A percentile compares a stretch with the other conserved stretches of the same genome.
Evolutionary conservation across 92 coral and sea anemone species (phyloP).

Genomic region (Pocillopora meandrina): DNA sequence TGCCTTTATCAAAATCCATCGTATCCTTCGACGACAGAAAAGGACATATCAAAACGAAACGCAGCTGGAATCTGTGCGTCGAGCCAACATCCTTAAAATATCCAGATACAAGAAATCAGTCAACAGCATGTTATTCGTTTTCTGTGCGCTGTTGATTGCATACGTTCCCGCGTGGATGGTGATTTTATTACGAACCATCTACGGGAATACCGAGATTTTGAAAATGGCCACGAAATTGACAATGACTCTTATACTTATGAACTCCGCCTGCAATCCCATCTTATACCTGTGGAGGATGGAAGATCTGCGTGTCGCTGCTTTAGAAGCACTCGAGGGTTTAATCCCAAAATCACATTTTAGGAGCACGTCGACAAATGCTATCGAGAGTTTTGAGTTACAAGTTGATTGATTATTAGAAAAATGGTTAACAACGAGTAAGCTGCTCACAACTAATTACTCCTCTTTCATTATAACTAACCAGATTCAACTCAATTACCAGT

Average conservation of each 20-base stretch:
- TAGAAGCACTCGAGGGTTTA: neutral
- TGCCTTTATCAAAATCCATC: neutral
- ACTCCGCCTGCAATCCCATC: conserved; percentile 6
- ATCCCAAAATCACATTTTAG: neutral
- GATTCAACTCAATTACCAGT: too few species aligned
- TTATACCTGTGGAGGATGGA: conserved; percentile 18
- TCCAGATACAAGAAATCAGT: conserved; percentile 1
- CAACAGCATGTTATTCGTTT: neutral
- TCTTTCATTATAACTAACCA: too few species aligned
- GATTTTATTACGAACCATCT: neutral
- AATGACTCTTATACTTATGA: neutral
- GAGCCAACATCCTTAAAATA: conserved; percentile 2
- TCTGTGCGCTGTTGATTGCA: neutral
- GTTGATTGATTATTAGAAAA: too few species aligned
- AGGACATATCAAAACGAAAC: neutral
- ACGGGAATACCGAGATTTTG: neutral
- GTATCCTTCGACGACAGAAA: conserved; percentile 1
- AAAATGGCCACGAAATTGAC: neutral
- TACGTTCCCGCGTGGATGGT: conserved; percentile 14
- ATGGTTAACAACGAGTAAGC: too few species aligned
- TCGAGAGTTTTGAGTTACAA: neutral
- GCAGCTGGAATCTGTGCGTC: neutral
- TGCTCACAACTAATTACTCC: too few species aligned
- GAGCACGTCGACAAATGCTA: neutral
- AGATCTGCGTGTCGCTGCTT: neutral